A percentile compares a stretch with the other conserved stretches of the same genome.
Conservation (phyloP, 1,140 invertebrate species). For the Lucilia cuprina region DNA sequence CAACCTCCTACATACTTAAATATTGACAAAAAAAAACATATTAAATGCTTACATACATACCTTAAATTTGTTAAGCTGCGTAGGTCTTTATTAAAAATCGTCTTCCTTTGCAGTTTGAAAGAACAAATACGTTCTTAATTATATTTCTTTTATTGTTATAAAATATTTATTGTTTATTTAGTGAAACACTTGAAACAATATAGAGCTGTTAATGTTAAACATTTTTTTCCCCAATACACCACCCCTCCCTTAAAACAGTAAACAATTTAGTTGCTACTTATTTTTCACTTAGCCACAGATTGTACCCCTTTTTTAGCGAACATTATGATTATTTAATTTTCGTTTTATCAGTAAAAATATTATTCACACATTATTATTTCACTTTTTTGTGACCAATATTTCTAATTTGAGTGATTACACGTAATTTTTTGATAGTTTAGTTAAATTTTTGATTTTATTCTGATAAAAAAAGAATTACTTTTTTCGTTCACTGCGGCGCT, state of each 20-base stretch:
- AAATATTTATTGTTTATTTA: conserved; percentile 22
- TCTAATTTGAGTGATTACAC: background rate
- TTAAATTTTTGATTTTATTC: background rate
- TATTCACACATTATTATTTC: conserved; percentile 24
- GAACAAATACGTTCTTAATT: background rate
- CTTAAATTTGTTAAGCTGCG: background rate
- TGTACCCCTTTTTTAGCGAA: background rate
- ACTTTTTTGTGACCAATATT: background rate
- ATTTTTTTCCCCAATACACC: background rate
- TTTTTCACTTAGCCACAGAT: background rate
- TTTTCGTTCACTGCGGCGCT: background rate
- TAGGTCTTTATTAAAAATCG: conserved; percentile 16
- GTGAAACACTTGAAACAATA: conserved; percentile 31
- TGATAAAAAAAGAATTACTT: conserved; percentile 1
- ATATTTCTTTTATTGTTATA: background rate
- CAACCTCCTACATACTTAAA: conserved; percentile 15
- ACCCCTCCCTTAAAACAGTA: conserved; percentile 3
- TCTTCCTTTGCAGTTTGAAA: background rate
- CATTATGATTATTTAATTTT: conserved; percentile 1
- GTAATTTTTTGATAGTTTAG: conserved; percentile 7
- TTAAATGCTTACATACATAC: background rate
- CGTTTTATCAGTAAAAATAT: conserved; percentile 23
- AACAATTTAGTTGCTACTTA: background rate
- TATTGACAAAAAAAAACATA: too few species aligned
- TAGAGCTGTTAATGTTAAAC: conserved; percentile 10